Percentiles rank a stretch among this genome's conserved stretches.
Conservation (phyloP, 2,113 vertebrate species). For the Sceloporus undulatus region DNA sequence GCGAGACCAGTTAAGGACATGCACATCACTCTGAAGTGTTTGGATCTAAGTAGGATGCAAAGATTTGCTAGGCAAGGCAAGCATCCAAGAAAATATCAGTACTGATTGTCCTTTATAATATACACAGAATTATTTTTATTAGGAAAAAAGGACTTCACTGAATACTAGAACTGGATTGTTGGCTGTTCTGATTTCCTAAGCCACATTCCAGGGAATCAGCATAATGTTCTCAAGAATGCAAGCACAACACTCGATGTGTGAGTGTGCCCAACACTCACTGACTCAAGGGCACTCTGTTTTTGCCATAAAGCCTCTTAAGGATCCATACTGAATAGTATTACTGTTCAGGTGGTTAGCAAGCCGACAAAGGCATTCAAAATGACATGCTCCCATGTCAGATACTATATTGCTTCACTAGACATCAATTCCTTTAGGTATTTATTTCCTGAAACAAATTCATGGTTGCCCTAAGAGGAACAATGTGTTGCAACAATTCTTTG, state of each 20-base stretch:
- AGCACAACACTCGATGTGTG: neutral
- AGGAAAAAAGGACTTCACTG: neutral
- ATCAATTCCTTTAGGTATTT: slow-evolving; percentile 22
- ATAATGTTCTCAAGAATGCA: neutral
- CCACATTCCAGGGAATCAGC: neutral
- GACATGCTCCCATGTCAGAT: slow-evolving; percentile 32
- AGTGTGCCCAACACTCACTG: neutral
- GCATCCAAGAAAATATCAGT: no score
- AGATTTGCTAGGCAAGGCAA: no score
- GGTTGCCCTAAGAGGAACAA: neutral
- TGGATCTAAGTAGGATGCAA: no score
- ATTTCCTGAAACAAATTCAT: slow-evolving; percentile 24
- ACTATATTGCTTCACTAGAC: slow-evolving; percentile 30
- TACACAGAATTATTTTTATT: neutral
- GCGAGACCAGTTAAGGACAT: neutral
- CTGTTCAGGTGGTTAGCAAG: slow-evolving; percentile 20
- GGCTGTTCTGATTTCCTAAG: slow-evolving; percentile 20
- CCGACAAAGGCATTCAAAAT: slow-evolving; percentile 43
- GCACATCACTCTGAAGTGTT: no score
- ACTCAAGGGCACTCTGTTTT: slow-evolving; percentile 28
- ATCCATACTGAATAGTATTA: slow-evolving; percentile 37
- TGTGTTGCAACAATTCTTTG: neutral
- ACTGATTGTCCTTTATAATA: neutral
- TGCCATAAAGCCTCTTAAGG: slow-evolving; percentile 34
- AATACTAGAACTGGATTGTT: neutral